Conservation (phyloP, 2,797 vertebrate genomes). For the Xyrichtys novacula region DNA sequence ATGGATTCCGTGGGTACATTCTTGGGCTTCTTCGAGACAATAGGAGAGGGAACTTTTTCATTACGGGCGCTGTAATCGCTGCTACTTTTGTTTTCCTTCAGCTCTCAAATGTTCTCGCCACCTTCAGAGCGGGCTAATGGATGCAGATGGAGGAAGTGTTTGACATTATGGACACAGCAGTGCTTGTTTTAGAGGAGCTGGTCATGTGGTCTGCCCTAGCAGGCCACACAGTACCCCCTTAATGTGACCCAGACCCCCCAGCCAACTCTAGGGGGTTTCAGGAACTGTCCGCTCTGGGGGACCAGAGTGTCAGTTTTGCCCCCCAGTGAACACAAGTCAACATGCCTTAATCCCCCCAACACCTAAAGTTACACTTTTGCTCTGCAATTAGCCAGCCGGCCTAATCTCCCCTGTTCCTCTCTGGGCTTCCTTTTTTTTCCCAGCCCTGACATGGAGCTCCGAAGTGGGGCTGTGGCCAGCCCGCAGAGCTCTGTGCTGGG, state of each 20-base stretch:
- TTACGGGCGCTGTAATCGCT: constrained; percentile 64
- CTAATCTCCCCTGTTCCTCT: constrained; percentile 51
- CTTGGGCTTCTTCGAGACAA: constrained; percentile 27
- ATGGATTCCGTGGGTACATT: constrained; percentile 33
- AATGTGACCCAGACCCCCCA: constrained; percentile 77
- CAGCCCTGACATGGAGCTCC: constrained; percentile 38
- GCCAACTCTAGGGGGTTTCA: constrained; percentile 73
- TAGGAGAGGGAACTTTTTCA: constrained; percentile 71
- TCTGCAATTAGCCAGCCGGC: constrained; percentile 78
- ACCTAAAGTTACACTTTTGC: constrained; percentile 84
- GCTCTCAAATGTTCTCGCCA: constrained; percentile 67
- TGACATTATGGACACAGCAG: constrained; percentile 82
- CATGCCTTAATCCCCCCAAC: constrained; percentile 82
- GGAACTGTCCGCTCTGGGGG: constrained; percentile 77
- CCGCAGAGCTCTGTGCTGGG: constrained; percentile 21
- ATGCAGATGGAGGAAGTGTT: constrained; percentile 82
- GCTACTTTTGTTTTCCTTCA: constrained; percentile 71
- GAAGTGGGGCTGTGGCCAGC: constrained; percentile 13
- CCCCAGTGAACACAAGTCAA: constrained; percentile 83
- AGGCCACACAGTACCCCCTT: constrained; percentile 73
- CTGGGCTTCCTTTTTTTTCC: constrained; percentile 43
- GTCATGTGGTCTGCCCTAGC: constrained; percentile 71
- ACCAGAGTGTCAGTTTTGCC: constrained; percentile 79
- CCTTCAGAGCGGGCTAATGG: constrained; percentile 72
- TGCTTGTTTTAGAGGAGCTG: constrained; percentile 79